Evolutionary conservation across 2,113 vertebrate genomes (phyloP).

Genomic region (Chiloscyllium plagiosum): DNA sequence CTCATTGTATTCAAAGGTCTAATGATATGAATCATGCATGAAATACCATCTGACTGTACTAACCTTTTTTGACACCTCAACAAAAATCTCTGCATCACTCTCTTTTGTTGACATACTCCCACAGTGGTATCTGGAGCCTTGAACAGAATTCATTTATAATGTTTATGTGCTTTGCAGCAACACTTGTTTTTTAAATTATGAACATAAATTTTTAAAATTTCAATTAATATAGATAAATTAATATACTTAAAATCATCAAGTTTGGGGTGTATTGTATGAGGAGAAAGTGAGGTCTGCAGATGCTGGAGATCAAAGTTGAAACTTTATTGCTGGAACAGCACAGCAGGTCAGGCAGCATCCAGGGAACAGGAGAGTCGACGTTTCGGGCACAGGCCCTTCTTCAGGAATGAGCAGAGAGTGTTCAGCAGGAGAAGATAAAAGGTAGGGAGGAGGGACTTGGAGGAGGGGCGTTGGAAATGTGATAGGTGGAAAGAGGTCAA

Average conservation of each 20-base stretch:
- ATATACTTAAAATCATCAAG: neutral
- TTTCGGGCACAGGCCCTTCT: too few relatives aligned
- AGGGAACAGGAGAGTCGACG: too few relatives aligned
- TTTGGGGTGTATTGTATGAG: neutral
- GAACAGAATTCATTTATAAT: neutral
- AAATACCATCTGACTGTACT: constrained; percentile 20
- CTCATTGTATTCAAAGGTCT: constrained; percentile 11
- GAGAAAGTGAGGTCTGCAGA: too few relatives aligned
- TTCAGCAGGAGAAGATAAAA: too few relatives aligned
- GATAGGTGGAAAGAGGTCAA: too few relatives aligned
- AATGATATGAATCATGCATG: constrained; percentile 25
- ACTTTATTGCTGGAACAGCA: too few relatives aligned
- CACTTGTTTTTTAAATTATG: neutral
- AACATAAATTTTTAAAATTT: neutral
- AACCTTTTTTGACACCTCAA: neutral
- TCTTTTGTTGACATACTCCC: neutral
- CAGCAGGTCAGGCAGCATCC: too few relatives aligned
- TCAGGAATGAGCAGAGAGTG: too few relatives aligned
- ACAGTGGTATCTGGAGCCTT: neutral
- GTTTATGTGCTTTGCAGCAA: neutral
- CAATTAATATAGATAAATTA: neutral
- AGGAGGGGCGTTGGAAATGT: too few relatives aligned
- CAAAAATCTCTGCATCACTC: neutral
- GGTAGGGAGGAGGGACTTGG: too few relatives aligned
- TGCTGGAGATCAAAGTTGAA: too few relatives aligned